A percentile compares a stretch with the other conserved stretches of the same genome.
Conservation (phyloP, 2,797 vertebrate genomes). For the Poeciliopsis infans region DNA sequence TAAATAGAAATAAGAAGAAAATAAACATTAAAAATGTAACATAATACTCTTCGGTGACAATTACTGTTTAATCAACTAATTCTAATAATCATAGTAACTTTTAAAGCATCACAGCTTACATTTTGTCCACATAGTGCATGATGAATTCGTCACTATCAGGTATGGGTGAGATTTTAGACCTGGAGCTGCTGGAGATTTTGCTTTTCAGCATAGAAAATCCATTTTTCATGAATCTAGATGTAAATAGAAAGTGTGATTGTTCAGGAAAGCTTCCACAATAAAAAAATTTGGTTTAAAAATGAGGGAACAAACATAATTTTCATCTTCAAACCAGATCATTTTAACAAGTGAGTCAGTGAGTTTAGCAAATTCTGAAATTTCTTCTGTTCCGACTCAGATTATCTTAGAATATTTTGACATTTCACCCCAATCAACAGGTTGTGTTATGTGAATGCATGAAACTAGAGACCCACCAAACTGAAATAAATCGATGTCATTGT, state of each 20-base stretch:
- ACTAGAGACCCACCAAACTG: not conserved
- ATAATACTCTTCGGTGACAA: not conserved
- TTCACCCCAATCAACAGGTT: too few relatives aligned
- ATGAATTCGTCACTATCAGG: slow-evolving; percentile 4
- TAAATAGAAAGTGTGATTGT: not conserved
- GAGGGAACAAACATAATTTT: not conserved
- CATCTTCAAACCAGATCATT: not conserved
- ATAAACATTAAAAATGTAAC: not conserved
- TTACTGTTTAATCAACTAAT: not conserved
- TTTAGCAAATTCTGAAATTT: not conserved
- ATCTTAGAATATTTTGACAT: not conserved
- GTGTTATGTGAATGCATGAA: not conserved
- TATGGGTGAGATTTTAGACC: slow-evolving; percentile 25
- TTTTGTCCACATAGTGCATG: slow-evolving; percentile 31
- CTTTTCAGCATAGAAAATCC: slow-evolving; percentile 44
- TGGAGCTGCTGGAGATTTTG: slow-evolving; percentile 14
- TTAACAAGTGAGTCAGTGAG: not conserved
- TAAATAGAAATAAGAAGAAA: not conserved
- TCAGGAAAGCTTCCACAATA: not conserved
- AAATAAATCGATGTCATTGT: not conserved
- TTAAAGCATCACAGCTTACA: slow-evolving; percentile 27
- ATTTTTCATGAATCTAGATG: slow-evolving; percentile 53
- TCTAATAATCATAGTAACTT: not conserved
- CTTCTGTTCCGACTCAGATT: not conserved
- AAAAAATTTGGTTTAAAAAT: too few relatives aligned